Base-by-base conservation (phyloP, 2,113 vertebrate genomes). In the Laticauda colubrina region DNA sequence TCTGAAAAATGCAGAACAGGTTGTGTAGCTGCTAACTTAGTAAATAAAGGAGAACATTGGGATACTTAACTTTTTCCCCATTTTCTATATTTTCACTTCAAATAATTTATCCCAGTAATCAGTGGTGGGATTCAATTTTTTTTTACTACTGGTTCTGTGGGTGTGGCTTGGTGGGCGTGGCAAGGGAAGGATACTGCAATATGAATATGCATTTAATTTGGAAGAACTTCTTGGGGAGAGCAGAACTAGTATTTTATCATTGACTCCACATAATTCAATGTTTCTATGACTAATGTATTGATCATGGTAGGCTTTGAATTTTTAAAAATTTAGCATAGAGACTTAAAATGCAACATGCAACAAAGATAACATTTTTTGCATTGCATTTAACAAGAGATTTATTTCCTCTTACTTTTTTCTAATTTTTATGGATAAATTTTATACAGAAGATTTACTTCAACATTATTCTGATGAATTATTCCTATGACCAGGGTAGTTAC, bases 401-500 rank as follows among this genome's bases (percentile, higher is more conserved):
- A 54, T 51, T 51, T 51, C 81, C 90, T 94, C 69, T 4, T 21
- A 64, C 64, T 29, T 92, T 51, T 51, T 8, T 86, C 43, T 85
- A 94, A 92, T 51, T 95, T 94, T 91, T 23, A 91, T 88, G 94
- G 29, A 69, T 94, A 61, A 61, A 43, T 92, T 94, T 94, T 29
- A 93, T 12, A 91, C 11, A 56, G 94, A 21, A 85, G 93, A 23
- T 24, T 91, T 61, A 89, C 39, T 93, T 86, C 59, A 29, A 24
- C 81, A 94, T 85, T 90, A 94, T 34, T 53, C 89, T 91, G 95
- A 94, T n/a, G 2, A 43, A 85, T 90, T 93, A 12, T 86, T 87
- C 93, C 91, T 95, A 95, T 94, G 29, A 88, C 34, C 26, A 92
- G 26, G 92, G 91, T 14, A 95, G 85, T 64, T 94, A 94, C 93